These are phyloP conservation scores for Tachycineta bicolor DNA, from an alignment of 2,113 vertebrate genomes.

Conservation along the genomic window DNA sequence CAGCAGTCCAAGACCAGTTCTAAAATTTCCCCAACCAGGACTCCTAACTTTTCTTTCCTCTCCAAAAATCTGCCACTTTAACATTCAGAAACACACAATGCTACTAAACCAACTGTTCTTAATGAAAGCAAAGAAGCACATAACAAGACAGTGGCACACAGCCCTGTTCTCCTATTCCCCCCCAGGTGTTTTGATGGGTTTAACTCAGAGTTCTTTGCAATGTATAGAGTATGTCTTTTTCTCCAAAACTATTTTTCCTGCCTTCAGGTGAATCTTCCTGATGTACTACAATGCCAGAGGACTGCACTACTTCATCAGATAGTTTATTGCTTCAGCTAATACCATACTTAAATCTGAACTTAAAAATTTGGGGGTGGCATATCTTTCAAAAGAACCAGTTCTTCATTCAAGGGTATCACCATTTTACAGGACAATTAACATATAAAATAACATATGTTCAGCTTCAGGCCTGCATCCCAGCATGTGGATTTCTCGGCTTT, in stretches of 20 bases:
- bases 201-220: neutral
- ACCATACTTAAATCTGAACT: neutral
- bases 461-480: neutral
- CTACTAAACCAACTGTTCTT: neutral
- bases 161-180: neutral
- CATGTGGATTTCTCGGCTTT: neutral
- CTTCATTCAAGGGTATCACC: neutral
- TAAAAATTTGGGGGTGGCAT: neutral
- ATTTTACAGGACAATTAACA: neutral
- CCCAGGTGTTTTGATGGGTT: neutral
- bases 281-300: neutral
- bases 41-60: neutral
- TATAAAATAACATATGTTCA: neutral
- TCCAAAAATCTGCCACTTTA: neutral
- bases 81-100: neutral
- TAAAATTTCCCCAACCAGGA: neutral
- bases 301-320: neutral
- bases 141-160: neutral
- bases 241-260: neutral
- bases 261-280: neutral
- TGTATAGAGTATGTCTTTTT: neutral
- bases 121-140: neutral
- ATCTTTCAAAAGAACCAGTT: neutral
- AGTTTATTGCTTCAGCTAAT: neutral
- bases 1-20: neutral